Conservation (phyloP, 2,113 vertebrate species). For the Oryctolagus cuniculus region mOryCun1.1 NC_091451.1:27562501-27563000, state of each 20-base stretch:
- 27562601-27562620: neutral
- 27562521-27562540: conserved; percentile 37
- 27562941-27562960: conserved; percentile 36
- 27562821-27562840: conserved; percentile 4
- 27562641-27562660: conserved; percentile 24
- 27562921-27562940: neutral
- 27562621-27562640: neutral
- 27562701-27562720: conserved; percentile 24
- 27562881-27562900: conserved; percentile 40
- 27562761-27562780: neutral
- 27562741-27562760: neutral
- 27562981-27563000: conserved; percentile 55
- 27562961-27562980: conserved; percentile 7
- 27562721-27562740: neutral
- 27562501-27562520: conserved; percentile 45
- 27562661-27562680: conserved; percentile 17
- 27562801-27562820: neutral
- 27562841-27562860: neutral
- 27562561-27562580: neutral
- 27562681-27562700: conserved; percentile 56
- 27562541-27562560: conserved; percentile 47
- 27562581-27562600: conserved; percentile 38
- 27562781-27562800: conserved; percentile 31
- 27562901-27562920: conserved; percentile 51
- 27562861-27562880: neutral